Percentiles rank a stretch among this genome's conserved stretches.
These are phyloP conservation scores for Steatornis caripensis DNA, from an alignment of 2,113 vertebrate species.

Conservation along the genomic window DNA sequence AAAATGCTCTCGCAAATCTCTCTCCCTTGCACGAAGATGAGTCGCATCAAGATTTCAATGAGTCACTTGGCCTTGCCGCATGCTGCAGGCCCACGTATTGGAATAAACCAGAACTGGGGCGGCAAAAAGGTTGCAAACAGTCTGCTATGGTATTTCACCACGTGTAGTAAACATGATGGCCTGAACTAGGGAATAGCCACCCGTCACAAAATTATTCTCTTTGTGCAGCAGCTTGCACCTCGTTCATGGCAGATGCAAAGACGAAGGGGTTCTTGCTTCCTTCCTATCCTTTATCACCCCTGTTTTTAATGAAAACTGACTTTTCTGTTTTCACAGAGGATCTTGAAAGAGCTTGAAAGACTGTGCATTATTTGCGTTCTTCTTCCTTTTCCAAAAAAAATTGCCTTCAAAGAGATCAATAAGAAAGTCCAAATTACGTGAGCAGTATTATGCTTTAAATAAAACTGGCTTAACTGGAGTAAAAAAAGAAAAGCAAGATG, in stretches of 20 bases:
- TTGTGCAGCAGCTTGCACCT: neutral
- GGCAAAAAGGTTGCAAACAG: neutral
- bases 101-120: neutral
- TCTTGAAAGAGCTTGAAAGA: neutral
- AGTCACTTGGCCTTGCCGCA: neutral
- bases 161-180: neutral
- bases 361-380: neutral
- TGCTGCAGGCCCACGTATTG: neutral
- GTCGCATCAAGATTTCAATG: neutral
- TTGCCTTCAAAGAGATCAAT: neutral
- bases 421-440: slow-evolving; percentile 42
- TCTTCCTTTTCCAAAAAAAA: neutral
- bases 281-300: neutral
- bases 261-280: neutral
- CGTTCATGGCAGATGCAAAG: neutral
- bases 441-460: slow-evolving; percentile 35
- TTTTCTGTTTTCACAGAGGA: neutral
- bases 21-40: accelerated
- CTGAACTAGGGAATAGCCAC: neutral
- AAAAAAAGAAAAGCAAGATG: neutral
- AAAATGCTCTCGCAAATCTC: neutral
- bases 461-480: slow-evolving; percentile 29
- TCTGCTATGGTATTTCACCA: neutral
- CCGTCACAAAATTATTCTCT: neutral
- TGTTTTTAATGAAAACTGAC: neutral